Evolutionary conservation across 2,797 vertebrate genomes (phyloP).

Genomic region (Halcyon badia): DNA sequence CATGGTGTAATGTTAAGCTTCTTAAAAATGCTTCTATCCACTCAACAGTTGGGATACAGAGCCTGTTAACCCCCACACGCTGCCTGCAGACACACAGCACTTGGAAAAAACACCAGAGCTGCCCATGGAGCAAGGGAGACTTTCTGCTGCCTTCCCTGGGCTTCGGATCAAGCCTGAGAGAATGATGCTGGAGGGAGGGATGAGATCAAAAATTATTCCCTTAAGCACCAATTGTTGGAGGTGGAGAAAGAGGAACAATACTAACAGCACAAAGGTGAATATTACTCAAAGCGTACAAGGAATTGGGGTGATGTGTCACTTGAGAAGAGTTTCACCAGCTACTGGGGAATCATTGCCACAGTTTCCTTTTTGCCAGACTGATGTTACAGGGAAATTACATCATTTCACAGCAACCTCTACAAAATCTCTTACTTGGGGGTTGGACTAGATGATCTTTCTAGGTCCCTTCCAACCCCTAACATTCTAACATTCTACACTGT

Average conservation of each 20-base stretch:
- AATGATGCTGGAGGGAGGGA: accelerated
- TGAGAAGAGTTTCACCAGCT: neutral
- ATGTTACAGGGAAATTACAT: neutral
- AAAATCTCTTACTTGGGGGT: neutral
- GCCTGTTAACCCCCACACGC: accelerated
- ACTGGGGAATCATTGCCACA: neutral
- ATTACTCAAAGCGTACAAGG: neutral
- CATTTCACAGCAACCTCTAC: neutral
- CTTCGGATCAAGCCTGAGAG: neutral
- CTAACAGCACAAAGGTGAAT: neutral
- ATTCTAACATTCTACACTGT: neutral
- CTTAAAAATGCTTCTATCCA: neutral
- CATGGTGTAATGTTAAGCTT: neutral
- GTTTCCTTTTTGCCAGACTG: neutral
- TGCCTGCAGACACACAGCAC: neutral
- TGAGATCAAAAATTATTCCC: neutral
- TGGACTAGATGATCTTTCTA: too few species aligned
- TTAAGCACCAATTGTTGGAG: neutral
- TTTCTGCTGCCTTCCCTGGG: neutral
- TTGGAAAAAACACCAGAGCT: neutral
- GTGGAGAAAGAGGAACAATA: neutral
- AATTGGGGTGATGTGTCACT: neutral
- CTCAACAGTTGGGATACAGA: accelerated
- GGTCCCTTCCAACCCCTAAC: too few species aligned
- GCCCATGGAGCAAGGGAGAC: accelerated